These are phyloP conservation scores for Penelope pileata DNA, from an alignment of 2,113 vertebrate genomes.

Conservation along the genomic window DNA sequence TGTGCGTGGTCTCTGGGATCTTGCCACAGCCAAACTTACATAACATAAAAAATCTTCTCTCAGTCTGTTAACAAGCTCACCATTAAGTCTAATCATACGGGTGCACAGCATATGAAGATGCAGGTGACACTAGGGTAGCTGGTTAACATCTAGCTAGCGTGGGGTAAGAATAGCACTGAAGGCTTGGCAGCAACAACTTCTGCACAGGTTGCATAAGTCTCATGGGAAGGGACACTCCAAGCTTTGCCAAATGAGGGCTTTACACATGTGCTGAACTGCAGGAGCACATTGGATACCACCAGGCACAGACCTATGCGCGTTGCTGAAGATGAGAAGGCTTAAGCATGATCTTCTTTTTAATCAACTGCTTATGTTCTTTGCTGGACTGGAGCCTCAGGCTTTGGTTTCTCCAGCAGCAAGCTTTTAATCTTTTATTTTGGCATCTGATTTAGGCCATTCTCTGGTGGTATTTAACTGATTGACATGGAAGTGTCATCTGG, in stretches of 20 bases:
- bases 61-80: not conserved
- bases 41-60: not conserved
- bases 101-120: not conserved
- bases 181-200: not conserved
- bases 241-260: not conserved
- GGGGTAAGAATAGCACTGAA: not conserved
- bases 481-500: not conserved
- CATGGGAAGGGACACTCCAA: not conserved
- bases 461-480: not conserved
- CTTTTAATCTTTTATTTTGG: not conserved
- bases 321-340: not conserved
- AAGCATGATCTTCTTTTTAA: not conserved
- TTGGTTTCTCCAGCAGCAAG: not conserved
- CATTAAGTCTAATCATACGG: accelerated
- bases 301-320: not conserved
- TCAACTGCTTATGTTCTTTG: not conserved
- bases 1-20: not conserved
- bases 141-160: not conserved
- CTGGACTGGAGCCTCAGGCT: not conserved
- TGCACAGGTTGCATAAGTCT: not conserved
- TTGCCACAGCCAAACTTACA: not conserved
- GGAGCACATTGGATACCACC: not conserved
- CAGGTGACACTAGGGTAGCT: not conserved
- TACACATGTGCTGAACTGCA: accelerated
- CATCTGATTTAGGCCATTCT: not conserved